Conservation (phyloP, 2,113 vertebrate species). For the Isurus oxyrinchus region DNA sequence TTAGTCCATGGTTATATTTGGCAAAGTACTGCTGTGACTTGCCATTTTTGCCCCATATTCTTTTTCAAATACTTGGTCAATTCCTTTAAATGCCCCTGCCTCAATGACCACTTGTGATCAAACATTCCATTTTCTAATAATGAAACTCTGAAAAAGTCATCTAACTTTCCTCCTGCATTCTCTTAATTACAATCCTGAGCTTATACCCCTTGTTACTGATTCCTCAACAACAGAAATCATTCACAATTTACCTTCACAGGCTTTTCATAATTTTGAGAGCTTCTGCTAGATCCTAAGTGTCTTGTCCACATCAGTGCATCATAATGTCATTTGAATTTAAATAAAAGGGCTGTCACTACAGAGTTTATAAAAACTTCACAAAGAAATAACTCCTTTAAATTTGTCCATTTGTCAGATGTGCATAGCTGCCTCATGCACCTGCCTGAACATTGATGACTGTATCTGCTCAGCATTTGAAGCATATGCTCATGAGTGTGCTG, state of each 20-base stretch:
- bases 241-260: background rate
- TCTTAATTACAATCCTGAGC: background rate
- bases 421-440: conserved; percentile 46
- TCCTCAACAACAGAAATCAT: background rate
- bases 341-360: background rate
- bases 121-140: background rate
- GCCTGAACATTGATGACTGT: conserved; percentile 44
- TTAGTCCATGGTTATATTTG: too few relatives aligned
- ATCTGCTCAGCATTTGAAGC: conserved; percentile 48
- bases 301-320: too few relatives aligned
- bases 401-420: conserved; percentile 48
- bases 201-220: background rate
- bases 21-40: too few relatives aligned
- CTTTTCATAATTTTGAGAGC: background rate
- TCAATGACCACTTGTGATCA: background rate
- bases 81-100: background rate
- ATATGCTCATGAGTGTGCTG: conserved; percentile 50
- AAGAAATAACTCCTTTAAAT: background rate
- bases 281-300: background rate
- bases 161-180: background rate
- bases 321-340: background rate
- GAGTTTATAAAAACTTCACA: background rate
- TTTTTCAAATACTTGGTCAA: background rate
- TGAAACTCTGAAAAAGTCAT: background rate
- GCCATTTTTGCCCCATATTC: too few relatives aligned